Conservation (phyloP, 1,140 invertebrate species). For the Plodia interpunctella region DNA sequence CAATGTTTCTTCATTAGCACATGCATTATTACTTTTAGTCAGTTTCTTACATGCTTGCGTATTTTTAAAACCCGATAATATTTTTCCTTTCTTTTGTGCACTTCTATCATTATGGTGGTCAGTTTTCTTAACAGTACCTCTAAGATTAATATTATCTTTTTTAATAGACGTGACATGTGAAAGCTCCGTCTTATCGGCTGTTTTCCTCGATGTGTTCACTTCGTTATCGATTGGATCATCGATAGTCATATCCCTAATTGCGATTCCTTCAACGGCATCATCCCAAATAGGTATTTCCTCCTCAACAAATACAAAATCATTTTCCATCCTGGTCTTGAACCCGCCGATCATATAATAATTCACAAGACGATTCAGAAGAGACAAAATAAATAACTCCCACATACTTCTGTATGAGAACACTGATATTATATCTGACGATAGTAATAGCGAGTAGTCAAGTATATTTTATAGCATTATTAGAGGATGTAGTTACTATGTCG, state of each 20-base stretch:
- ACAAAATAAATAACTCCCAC: neutral
- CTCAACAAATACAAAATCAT: slow-evolving; percentile 5
- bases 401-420: neutral
- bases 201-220: neutral
- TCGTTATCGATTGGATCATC: neutral
- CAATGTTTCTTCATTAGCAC: too few species aligned
- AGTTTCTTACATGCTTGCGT: too few species aligned
- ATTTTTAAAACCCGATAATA: too few species aligned
- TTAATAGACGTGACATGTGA: neutral
- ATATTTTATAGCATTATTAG: too few species aligned
- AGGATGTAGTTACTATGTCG: too few species aligned
- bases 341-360: slow-evolving; percentile 4
- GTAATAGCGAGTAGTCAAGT: too few species aligned
- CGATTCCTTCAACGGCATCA: slow-evolving; percentile 10
- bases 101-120: too few species aligned
- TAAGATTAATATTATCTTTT: too few species aligned
- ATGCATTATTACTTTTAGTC: too few species aligned
- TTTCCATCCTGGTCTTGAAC: neutral
- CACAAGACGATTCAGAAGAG: neutral
- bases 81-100: too few species aligned
- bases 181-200: neutral
- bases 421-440: neutral
- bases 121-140: too few species aligned
- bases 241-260: neutral
- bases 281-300: neutral